A percentile compares a stretch with the other conserved stretches of the same genome.
phyloP scores from a whole-genome alignment of 1,140 invertebrate genomes.

The Zaprionus tsacasi region DNA sequence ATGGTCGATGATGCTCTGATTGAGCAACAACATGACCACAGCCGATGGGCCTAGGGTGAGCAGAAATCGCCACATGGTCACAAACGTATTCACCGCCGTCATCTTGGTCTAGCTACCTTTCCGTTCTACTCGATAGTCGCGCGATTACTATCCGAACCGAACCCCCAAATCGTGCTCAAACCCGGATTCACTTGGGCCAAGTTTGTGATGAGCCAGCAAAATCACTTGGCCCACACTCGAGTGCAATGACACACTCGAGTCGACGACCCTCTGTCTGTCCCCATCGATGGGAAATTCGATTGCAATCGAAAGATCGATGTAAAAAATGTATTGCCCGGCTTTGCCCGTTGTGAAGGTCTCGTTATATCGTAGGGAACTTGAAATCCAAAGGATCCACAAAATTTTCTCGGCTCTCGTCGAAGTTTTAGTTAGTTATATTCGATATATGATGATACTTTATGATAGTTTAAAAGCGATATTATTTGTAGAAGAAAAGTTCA shows the following conservation, averaged over 20 bases:
- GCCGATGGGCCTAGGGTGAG: constrained; percentile 87
- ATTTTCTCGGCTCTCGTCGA: too few species aligned
- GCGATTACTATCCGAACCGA: background rate
- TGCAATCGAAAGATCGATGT: background rate
- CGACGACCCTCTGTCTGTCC: background rate
- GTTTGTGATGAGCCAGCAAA: background rate
- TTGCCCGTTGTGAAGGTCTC: background rate
- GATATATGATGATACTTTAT: too few species aligned
- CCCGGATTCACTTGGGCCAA: background rate
- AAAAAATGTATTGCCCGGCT: background rate
- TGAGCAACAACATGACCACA: constrained; percentile 86
- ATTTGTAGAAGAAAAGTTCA: too few species aligned
- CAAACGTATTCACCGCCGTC: constrained; percentile 61
- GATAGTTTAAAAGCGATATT: too few species aligned
- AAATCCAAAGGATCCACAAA: too few species aligned
- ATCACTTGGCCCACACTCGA: background rate
- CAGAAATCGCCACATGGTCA: constrained; percentile 85
- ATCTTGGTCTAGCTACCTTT: constrained; percentile 35
- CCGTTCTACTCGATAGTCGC: background rate
- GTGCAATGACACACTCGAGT: background rate
- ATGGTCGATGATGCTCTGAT: constrained; percentile 86
- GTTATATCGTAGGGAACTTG: background rate
- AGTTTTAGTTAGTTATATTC: too few species aligned
- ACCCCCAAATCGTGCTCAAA: background rate
- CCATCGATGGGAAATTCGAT: background rate